These are phyloP conservation scores for Philypnodon macrostomus DNA, from an alignment of 2,797 vertebrate species.

Conservation along the genomic window DNA sequence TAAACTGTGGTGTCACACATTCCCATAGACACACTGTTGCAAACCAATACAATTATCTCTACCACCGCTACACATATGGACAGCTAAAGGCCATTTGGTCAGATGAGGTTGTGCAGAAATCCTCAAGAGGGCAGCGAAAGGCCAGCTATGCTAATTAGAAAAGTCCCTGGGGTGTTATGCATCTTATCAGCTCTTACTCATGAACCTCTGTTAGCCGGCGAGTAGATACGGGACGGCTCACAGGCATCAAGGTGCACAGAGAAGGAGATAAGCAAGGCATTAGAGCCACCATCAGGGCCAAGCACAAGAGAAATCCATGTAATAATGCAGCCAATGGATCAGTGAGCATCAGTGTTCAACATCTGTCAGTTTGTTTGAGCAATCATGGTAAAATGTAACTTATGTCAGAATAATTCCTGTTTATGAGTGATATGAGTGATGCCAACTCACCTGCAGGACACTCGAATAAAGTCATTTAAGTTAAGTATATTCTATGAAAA, in stretches of 20 bases:
- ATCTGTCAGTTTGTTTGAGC: not conserved
- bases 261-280: conserved; percentile 35
- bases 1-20: conserved; percentile 3
- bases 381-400: conserved; percentile 13
- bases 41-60: conserved; percentile 10
- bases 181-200: conserved; percentile 20
- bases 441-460: too few relatives aligned
- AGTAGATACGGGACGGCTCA: conserved; percentile 21
- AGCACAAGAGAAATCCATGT: conserved; percentile 5
- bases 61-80: conserved; percentile 10
- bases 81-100: conserved; percentile 15
- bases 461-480: too few relatives aligned
- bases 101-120: not conserved
- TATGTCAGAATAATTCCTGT: not conserved
- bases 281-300: conserved; percentile 8
- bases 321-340: conserved; percentile 4
- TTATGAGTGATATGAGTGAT: too few relatives aligned
- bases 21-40: conserved; percentile 1
- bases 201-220: conserved; percentile 18
- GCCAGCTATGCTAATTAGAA: conserved; percentile 22
- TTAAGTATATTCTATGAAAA: too few relatives aligned
- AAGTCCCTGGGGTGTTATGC: conserved; percentile 12
- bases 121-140: conserved; percentile 8
- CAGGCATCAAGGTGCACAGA: conserved; percentile 8
- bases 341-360: conserved; percentile 6